phyloP scores from a whole-genome alignment of 2,113 vertebrate genomes.

The Chaetodon trifascialis region DNA sequence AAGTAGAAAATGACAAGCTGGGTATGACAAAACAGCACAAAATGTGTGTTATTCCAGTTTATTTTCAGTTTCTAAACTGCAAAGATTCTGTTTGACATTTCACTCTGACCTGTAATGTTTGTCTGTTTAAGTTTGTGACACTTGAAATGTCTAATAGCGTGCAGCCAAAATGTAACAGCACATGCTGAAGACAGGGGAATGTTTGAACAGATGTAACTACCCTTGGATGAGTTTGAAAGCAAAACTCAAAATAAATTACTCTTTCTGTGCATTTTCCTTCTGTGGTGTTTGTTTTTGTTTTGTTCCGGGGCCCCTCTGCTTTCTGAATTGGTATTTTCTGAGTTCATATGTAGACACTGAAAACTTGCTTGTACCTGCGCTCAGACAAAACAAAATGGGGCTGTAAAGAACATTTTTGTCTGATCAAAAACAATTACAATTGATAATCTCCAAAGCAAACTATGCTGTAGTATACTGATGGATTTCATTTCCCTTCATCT shows the following conservation, averaged over 20 bases:
- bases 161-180: slow-evolving; percentile 25
- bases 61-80: slow-evolving; percentile 4
- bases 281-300: slow-evolving; percentile 37
- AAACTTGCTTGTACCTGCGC: neutral
- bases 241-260: slow-evolving; percentile 75
- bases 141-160: neutral
- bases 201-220: slow-evolving; percentile 53
- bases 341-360: neutral
- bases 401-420: neutral
- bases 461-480: neutral
- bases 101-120: slow-evolving; percentile 21
- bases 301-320: neutral
- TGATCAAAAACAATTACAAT: neutral
- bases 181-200: slow-evolving; percentile 77
- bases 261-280: slow-evolving; percentile 43
- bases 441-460: neutral
- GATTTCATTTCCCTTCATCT: slow-evolving; percentile 7
- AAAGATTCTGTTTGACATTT: slow-evolving; percentile 2
- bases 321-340: neutral
- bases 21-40: neutral
- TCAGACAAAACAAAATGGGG: neutral
- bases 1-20: neutral
- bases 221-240: slow-evolving; percentile 54
- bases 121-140: slow-evolving; percentile 34
- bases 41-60: neutral